Percentiles rank a stretch among this genome's conserved stretches.
Evolutionary conservation across 2,888 invertebrate species (phyloP).

Genomic region (Crocallis elinguaria): DNA sequence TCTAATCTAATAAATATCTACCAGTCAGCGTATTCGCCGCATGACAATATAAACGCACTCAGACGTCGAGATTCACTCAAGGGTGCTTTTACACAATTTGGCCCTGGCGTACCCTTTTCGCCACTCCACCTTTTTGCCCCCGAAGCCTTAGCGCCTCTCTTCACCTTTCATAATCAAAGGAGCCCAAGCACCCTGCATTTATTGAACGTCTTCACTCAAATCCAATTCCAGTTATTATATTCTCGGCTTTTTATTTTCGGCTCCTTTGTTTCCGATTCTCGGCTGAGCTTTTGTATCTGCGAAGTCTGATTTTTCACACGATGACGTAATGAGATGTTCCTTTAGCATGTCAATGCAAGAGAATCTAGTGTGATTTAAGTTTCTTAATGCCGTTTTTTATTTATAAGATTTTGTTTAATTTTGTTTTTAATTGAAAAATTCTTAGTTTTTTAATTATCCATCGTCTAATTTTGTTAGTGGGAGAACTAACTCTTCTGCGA

Average conservation of each 20-base stretch:
- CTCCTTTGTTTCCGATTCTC: slow-evolving; percentile 18
- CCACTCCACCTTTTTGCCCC: slow-evolving; percentile 64
- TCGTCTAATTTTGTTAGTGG: no score
- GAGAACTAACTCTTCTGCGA: no score
- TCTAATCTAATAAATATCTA: slow-evolving; percentile 50
- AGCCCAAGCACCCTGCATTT: slow-evolving; percentile 64
- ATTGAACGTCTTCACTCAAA: slow-evolving; percentile 58
- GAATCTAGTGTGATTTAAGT: no score
- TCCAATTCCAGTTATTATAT: slow-evolving; percentile 47
- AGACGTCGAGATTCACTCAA: slow-evolving; percentile 62
- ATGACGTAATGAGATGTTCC: no score
- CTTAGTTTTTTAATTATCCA: no score
- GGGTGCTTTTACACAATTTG: slow-evolving; percentile 71
- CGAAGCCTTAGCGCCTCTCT: slow-evolving; percentile 61
- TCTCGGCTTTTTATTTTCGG: slow-evolving; percentile 16
- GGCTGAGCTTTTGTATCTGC: slow-evolving; percentile 4
- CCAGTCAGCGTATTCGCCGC: slow-evolving; percentile 48
- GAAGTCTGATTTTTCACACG: slow-evolving; percentile 3
- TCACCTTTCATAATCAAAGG: slow-evolving; percentile 74
- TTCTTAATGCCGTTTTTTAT: no score
- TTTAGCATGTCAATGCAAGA: no score
- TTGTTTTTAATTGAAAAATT: no score
- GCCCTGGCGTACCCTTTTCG: slow-evolving; percentile 61
- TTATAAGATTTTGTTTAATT: no score
- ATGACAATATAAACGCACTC: slow-evolving; percentile 66